Conservation (phyloP, 2,797 vertebrate genomes). For the Psittacula echo region DNA sequence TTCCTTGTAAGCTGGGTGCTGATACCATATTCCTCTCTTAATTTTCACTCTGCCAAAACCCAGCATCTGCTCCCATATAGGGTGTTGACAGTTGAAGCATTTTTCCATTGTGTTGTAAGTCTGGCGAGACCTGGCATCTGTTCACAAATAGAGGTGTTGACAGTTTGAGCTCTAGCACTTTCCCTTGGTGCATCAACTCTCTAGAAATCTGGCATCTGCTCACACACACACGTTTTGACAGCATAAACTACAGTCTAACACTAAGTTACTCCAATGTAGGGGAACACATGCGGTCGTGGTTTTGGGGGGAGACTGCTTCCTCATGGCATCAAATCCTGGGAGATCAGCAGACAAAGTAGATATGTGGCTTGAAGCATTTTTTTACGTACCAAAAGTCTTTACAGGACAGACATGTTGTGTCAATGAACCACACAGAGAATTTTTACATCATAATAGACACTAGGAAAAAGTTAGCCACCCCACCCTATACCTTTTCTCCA, state of each 20-base stretch:
- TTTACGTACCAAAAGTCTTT: background rate
- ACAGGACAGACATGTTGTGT: background rate
- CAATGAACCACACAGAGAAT: background rate
- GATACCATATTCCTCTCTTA: conserved; percentile 1
- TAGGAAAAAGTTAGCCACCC: background rate
- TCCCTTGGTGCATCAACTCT: conserved; percentile 56
- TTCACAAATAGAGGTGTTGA: conserved; percentile 65
- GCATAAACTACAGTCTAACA: conserved; percentile 48
- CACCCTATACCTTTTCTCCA: background rate
- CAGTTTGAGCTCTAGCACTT: conserved; percentile 65
- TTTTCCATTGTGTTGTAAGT: conserved; percentile 64
- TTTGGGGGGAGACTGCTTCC: background rate
- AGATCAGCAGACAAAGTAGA: background rate
- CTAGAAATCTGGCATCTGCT: conserved; percentile 60
- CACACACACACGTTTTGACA: conserved; percentile 55
- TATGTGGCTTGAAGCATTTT: background rate
- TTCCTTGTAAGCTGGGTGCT: conserved; percentile 26
- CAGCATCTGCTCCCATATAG: conserved; percentile 62
- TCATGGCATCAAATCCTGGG: background rate
- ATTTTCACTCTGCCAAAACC: conserved; percentile 46
- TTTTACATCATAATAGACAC: background rate
- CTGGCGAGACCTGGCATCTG: conserved; percentile 67
- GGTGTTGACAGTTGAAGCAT: conserved; percentile 67
- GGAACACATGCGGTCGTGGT: background rate
- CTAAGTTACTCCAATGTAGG: background rate